Percentiles rank a stretch among this genome's conserved stretches.
Evolutionary conservation across 2,113 vertebrate species (phyloP).

Genomic region (Fukomys damarensis): DNA sequence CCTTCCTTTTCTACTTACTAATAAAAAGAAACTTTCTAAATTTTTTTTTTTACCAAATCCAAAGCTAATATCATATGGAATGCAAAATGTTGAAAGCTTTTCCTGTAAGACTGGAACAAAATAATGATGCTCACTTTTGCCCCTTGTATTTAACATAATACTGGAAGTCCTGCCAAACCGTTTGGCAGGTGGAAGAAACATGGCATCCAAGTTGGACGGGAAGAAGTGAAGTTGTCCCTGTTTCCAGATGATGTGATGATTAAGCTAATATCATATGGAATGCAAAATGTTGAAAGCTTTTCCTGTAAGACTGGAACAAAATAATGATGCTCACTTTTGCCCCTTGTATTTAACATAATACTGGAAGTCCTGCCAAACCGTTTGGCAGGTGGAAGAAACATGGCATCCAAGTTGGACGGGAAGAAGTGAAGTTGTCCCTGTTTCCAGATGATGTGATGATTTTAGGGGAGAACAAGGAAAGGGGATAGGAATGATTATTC

Average conservation of each 20-base stretch:
- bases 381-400: background rate
- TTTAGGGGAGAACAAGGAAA: background rate
- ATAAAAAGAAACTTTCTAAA: constrained; percentile 32
- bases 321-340: background rate
- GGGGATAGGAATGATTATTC: background rate
- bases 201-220: background rate
- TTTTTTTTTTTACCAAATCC: background rate
- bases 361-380: background rate
- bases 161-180: background rate
- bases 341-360: background rate
- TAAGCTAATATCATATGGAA: background rate
- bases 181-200: background rate
- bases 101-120: background rate
- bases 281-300: background rate
- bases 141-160: background rate
- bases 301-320: background rate
- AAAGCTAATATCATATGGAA: background rate
- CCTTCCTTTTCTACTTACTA: background rate
- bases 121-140: background rate
- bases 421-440: background rate
- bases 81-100: background rate
- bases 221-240: background rate
- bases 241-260: background rate
- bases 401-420: background rate
- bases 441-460: background rate